These are phyloP conservation scores for Mohoua ochrocephala DNA, from an alignment of 2,113 vertebrate species.

Conservation along the genomic window DNA sequence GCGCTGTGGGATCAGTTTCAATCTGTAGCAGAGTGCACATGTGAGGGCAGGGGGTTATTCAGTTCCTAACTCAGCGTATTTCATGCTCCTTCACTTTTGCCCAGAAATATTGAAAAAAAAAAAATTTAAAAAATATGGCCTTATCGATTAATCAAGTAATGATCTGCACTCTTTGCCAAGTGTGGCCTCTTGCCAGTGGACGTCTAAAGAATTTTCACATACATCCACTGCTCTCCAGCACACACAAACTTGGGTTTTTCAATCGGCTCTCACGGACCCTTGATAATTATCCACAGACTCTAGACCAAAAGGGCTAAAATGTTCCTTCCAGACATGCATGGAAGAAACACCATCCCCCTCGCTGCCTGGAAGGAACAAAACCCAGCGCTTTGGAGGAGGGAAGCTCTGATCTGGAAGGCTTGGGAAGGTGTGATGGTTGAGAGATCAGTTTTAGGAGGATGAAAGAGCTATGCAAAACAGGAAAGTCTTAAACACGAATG, in stretches of 20 bases:
- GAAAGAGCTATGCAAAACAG: background rate
- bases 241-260: background rate
- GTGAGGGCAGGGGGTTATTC: background rate
- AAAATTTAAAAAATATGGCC: background rate
- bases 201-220: background rate
- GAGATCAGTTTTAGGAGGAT: background rate
- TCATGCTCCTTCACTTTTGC: background rate
- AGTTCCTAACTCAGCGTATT: background rate
- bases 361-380: background rate
- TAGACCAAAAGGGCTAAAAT: background rate
- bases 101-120: background rate
- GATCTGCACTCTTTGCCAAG: background rate
- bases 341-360: background rate
- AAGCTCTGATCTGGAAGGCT: background rate
- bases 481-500: background rate
- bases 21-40: background rate
- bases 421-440: background rate
- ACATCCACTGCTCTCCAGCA: background rate
- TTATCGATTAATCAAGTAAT: background rate
- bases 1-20: background rate
- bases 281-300: background rate
- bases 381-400: background rate
- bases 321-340: background rate
- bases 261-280: rapidly evolving
- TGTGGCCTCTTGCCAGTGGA: background rate